A percentile compares a stretch with the other conserved stretches of the same genome.
Evolutionary conservation across 2,113 vertebrate genomes (phyloP).

Genomic region (Grammomys dolichurus): DNA sequence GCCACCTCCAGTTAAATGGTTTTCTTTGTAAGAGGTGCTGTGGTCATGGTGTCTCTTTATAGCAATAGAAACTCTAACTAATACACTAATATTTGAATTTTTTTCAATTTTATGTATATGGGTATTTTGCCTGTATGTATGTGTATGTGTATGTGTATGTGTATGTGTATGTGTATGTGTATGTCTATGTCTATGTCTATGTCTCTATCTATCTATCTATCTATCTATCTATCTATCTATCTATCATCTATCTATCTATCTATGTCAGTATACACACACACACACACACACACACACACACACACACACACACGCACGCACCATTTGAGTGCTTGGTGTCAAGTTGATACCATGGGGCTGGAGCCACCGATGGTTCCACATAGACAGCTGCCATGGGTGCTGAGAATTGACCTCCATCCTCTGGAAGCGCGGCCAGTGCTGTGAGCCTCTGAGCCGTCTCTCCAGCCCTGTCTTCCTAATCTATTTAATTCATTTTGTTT

Average conservation of each 20-base stretch:
- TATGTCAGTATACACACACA: not conserved
- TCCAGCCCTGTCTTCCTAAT: not conserved
- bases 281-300: no score
- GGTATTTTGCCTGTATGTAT: not conserved
- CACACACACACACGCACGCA: not conserved
- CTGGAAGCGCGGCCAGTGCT: not conserved
- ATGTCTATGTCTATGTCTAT: no score
- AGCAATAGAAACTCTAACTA: not conserved
- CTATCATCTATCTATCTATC: no score
- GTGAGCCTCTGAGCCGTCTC: not conserved
- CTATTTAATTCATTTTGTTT: conserved; percentile 30
- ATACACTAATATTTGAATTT: not conserved
- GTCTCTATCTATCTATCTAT: no score
- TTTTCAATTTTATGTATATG: not conserved
- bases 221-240: no score
- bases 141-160: no score
- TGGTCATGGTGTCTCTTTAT: no score
- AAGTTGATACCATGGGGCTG: not conserved
- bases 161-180: no score
- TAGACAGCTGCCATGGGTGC: not conserved
- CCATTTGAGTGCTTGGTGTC: not conserved
- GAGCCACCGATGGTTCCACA: not conserved
- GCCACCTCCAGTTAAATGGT: not conserved
- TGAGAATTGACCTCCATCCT: not conserved
- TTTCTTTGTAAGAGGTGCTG: no score